Conservation (phyloP, 2,113 vertebrate genomes). For the Osmerus mordax region DNA sequence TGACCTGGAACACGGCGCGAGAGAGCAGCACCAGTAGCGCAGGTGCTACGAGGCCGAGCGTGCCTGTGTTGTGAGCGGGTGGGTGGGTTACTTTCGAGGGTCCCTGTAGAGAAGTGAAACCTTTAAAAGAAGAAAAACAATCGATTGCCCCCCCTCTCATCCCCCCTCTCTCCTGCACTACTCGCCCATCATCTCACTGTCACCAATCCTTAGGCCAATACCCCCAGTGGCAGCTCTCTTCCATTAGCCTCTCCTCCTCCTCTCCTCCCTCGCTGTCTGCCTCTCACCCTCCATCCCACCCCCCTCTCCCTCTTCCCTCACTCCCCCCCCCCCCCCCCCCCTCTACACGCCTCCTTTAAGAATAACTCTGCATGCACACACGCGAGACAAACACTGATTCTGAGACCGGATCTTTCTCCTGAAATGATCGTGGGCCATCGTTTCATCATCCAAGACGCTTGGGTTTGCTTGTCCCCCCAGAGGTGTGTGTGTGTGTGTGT, state of each 20-base stretch:
- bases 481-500: slow-evolving; percentile 32
- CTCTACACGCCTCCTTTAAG: not conserved
- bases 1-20: too few species aligned
- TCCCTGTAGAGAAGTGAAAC: slow-evolving; percentile 61
- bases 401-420: slow-evolving; percentile 34
- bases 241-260: slow-evolving; percentile 56
- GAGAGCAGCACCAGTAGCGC: too few species aligned
- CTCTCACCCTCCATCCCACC: slow-evolving; percentile 14
- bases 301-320: not conserved
- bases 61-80: slow-evolving; percentile 1
- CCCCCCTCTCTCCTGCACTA: slow-evolving; percentile 44
- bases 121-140: slow-evolving; percentile 56
- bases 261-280: slow-evolving; percentile 49
- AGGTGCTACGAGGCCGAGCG: not conserved
- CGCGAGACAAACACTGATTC: slow-evolving; percentile 25
- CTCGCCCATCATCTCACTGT: slow-evolving; percentile 67
- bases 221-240: slow-evolving; percentile 71
- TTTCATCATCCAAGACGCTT: slow-evolving; percentile 19
- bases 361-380: not conserved
- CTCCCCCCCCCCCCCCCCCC: not conserved
- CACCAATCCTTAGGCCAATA: slow-evolving; percentile 68
- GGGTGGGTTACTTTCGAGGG: not conserved
- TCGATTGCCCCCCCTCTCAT: slow-evolving; percentile 56
- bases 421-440: slow-evolving; percentile 40
- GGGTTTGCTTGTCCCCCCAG: slow-evolving; percentile 35